Base-by-base conservation (phyloP, 1,140 invertebrate genomes). In the Heterodera carotae region DNA sequence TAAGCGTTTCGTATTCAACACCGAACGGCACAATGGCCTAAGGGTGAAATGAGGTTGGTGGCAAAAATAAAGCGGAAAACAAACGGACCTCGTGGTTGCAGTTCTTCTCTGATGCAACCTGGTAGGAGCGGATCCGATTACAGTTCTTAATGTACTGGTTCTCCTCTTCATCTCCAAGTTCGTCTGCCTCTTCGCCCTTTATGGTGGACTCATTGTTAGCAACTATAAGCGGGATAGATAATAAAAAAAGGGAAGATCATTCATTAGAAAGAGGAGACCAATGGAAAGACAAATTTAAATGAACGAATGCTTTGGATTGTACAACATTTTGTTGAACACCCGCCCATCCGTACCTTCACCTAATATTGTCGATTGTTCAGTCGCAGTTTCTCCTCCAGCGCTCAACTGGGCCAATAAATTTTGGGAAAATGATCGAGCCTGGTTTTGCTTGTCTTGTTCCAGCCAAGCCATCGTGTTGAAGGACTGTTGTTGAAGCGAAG, bases 21-120 rank as follows among this genome's bases (percentile, higher is more conserved):
- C 75, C 77, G 6, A 48, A 56, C 8, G 90, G 89, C 82, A 89
- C 85, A 22, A 88, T 83, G 48, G 90, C 89, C 69, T 87, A 79
- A 15, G 83, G 78, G 27, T 48, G n/a, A 33, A 31, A 31, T 22
- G 43, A 22, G 31, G 25, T 31, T 43, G 12, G 27, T 12, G 2
- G 27, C 2, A 53, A 36, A 71, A 48, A 59, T 36, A 71, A 71
- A 18, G 3, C n/a, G n/a, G n/a, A n/a, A n/a, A n/a, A n/a, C n/a
- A n/a, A n/a, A 36, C 27, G 36, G n/a, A 74, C 71, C 71, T 74
- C 71, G 22, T 74, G 56, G 25, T 59, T 74, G 29, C 71, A 74
- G n/a, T 74, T 74, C 34, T 25, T 74, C 64, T 74, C 71, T 25
- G 71, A 12, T 10, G 39, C 36, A 31, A 66, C 29, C 33, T 56